These are phyloP conservation scores for Engystomops pustulosus DNA, from an alignment of 2,113 vertebrate species.

Conservation along the genomic window DNA sequence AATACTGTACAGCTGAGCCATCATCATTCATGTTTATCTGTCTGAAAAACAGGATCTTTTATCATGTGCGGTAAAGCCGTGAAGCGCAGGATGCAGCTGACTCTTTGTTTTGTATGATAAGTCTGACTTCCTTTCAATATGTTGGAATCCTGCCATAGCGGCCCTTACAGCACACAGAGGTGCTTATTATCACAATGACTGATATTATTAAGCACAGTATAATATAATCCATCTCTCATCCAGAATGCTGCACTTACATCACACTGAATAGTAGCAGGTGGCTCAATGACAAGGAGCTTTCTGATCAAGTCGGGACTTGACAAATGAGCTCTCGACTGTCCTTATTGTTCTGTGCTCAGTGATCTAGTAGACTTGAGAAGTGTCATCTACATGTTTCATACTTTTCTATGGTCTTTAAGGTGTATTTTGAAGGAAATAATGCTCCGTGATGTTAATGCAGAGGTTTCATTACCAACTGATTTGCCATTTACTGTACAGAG, in stretches of 20 bases:
- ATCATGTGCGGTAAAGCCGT: neutral
- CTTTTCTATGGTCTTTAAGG: neutral
- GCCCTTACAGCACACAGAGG: neutral
- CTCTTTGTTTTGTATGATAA: constrained; percentile 24
- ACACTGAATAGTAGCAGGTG: constrained; percentile 43
- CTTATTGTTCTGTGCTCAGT: neutral
- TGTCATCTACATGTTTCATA: neutral
- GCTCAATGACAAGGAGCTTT: constrained; percentile 16
- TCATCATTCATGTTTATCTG: neutral
- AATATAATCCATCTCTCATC: constrained; percentile 23
- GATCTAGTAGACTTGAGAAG: neutral
- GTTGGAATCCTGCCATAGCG: constrained; percentile 13
- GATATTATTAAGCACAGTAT: constrained; percentile 22
- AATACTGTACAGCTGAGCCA: neutral
- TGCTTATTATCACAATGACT: constrained; percentile 36
- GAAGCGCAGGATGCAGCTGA: constrained; percentile 40
- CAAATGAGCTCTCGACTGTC: neutral
- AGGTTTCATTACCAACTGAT: neutral
- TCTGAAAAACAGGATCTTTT: constrained; percentile 5
- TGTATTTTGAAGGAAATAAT: neutral
- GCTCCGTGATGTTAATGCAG: neutral
- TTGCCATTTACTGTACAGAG: neutral
- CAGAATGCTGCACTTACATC: constrained; percentile 11
- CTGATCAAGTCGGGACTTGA: neutral
- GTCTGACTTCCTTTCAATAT: constrained; percentile 23